phyloP scores from a whole-genome alignment of 2,113 vertebrate genomes.

The Sylvicapra grimmia region DNA sequence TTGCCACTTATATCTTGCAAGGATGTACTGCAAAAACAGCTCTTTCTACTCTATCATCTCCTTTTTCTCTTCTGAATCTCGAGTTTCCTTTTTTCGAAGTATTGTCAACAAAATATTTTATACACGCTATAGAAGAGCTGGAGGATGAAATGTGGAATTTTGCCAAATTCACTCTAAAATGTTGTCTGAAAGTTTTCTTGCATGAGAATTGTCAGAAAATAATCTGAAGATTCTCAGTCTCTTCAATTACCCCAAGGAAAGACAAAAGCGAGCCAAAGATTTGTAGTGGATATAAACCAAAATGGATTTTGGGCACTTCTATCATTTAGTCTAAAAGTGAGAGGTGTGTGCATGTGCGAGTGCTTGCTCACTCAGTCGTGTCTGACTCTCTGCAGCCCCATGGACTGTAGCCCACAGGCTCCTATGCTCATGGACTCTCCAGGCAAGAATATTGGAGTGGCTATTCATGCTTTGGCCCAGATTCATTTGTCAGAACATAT shows the following conservation, averaged over 20 bases:
- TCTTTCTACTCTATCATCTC: neutral
- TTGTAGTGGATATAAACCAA: neutral
- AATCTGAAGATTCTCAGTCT: neutral
- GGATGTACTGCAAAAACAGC: neutral
- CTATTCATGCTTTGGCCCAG: neutral
- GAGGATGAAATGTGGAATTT: neutral
- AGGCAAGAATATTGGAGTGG: neutral
- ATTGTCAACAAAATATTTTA: constrained; percentile 8
- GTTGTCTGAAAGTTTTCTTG: neutral
- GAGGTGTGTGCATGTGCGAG: neutral
- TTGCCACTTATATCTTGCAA: neutral
- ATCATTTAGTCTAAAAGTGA: neutral
- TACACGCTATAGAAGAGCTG: neutral
- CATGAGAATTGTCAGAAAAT: neutral
- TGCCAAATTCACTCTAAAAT: neutral
- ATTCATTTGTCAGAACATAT: neutral
- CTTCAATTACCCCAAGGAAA: neutral
- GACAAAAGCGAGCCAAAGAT: neutral
- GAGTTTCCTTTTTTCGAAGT: neutral
- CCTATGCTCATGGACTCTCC: neutral
- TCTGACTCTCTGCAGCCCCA: neutral
- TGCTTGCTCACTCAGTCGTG: neutral
- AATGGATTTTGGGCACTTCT: neutral
- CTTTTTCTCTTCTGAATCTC: neutral
- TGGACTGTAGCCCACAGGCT: neutral